Conservation (phyloP, 2,113 vertebrate genomes). For the Lonchura striata region DNA sequence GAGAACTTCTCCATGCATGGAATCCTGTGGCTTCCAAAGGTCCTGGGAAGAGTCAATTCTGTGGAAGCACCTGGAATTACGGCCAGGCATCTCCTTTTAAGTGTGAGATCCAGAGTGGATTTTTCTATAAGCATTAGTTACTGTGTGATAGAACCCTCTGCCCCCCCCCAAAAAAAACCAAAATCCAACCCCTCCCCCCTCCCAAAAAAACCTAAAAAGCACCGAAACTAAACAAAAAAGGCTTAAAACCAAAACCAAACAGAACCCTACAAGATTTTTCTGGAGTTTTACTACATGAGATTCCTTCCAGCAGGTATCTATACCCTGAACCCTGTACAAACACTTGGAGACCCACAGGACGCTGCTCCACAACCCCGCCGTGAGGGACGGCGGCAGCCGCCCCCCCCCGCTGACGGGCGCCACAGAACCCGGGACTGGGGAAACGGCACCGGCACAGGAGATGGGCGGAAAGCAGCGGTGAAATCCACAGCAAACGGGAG, state of each 20-base stretch:
- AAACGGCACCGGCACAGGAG: not conserved
- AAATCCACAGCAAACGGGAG: not conserved
- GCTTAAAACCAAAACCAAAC: not conserved
- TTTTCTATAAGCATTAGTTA: not conserved
- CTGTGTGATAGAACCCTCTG: too few relatives aligned
- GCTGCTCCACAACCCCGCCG: not conserved
- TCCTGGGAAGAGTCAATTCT: accelerated
- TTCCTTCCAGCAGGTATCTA: too few relatives aligned
- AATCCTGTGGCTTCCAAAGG: not conserved
- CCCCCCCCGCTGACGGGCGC: too few relatives aligned
- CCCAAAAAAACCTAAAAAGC: too few relatives aligned
- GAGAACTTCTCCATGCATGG: accelerated
- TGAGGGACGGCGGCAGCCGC: accelerated
- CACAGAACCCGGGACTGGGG: not conserved
- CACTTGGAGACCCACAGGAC: accelerated
- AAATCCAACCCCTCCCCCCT: too few relatives aligned
- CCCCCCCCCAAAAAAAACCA: not conserved
- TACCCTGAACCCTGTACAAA: not conserved
- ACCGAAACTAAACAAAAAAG: not conserved
- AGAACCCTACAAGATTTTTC: not conserved
- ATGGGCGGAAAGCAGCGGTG: accelerated
- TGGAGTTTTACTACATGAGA: not conserved
- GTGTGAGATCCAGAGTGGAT: accelerated
- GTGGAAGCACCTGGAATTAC: not conserved
- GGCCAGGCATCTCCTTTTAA: accelerated